A percentile compares a stretch with the other conserved stretches of the same genome.
Evolutionary conservation across 2,797 vertebrate species (phyloP).

Genomic region (Hoplostethus mediterraneus): DNA sequence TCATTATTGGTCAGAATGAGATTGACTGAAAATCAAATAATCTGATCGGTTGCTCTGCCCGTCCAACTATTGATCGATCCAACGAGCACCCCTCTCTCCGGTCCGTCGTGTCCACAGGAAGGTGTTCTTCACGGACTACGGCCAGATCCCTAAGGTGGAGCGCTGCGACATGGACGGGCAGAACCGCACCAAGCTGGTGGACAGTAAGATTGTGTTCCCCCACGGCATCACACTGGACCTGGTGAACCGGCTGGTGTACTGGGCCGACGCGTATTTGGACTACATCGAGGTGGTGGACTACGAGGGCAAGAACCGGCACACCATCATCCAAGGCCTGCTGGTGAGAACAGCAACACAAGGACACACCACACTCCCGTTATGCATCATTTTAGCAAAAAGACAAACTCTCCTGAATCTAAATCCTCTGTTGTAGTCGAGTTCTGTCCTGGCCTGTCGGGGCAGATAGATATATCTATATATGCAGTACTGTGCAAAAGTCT

Average conservation of each 20-base stretch:
- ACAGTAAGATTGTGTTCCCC: constrained; percentile 95
- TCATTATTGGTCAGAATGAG: constrained; percentile 4
- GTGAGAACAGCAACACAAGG: constrained; percentile 79
- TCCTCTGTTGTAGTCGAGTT: constrained; percentile 11
- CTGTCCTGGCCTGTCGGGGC: constrained; percentile 11
- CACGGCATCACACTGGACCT: constrained; percentile 93
- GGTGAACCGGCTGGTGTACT: constrained; percentile 94
- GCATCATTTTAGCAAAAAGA: background rate
- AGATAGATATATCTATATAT: background rate
- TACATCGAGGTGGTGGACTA: constrained; percentile 97
- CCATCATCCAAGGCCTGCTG: constrained; percentile 96
- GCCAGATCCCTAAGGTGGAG: constrained; percentile 96
- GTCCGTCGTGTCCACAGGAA: constrained; percentile 81
- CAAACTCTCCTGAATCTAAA: constrained; percentile 1
- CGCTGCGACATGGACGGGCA: constrained; percentile 96
- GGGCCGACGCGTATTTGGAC: constrained; percentile 94
- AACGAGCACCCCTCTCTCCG: background rate
- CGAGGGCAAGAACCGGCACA: constrained; percentile 94
- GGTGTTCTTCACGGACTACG: constrained; percentile 95
- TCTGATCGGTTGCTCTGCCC: constrained; percentile 1
- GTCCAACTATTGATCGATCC: constrained; percentile 1
- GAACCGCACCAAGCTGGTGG: constrained; percentile 95
- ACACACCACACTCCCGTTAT: background rate
- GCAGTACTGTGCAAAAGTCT: too few relatives aligned
- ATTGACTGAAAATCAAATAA: constrained; percentile 5